Evolutionary conservation across 2,113 vertebrate species (phyloP).

Genomic region (Trichechus manatus): DNA sequence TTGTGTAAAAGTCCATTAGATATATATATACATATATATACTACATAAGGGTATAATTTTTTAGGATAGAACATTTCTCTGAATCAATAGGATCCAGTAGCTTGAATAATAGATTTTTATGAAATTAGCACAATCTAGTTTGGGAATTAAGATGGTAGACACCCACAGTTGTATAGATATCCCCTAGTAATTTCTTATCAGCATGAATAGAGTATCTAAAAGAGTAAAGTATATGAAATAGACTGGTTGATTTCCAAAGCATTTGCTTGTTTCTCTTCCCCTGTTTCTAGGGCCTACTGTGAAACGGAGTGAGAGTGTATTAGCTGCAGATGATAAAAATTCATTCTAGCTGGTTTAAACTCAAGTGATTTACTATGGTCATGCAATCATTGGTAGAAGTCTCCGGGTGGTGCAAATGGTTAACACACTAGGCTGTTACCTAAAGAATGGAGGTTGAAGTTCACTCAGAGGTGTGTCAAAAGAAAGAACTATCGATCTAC

Average conservation of each 20-base stretch:
- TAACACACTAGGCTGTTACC: too few species aligned
- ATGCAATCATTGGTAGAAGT: background rate
- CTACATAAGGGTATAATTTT: background rate
- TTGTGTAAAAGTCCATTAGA: conserved; percentile 23
- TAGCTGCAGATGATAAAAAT: background rate
- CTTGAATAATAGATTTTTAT: conserved; percentile 46
- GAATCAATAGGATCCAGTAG: conserved; percentile 3
- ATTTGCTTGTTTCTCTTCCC: background rate
- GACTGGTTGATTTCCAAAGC: background rate
- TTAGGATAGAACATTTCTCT: background rate
- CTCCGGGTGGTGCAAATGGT: too few species aligned
- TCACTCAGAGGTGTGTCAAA: background rate
- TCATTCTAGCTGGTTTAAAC: background rate
- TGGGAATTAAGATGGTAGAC: background rate
- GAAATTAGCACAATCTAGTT: background rate
- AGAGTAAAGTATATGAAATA: background rate
- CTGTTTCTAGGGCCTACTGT: background rate
- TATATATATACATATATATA: conserved; percentile 32
- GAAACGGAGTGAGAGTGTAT: background rate
- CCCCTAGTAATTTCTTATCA: background rate
- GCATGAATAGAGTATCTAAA: background rate
- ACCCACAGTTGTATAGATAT: background rate
- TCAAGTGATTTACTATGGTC: background rate
- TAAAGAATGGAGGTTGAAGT: background rate
- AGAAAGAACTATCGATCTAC: background rate